Base-by-base conservation (phyloP, 2,888 invertebrate species). In the Conchocele bisecta region DNA sequence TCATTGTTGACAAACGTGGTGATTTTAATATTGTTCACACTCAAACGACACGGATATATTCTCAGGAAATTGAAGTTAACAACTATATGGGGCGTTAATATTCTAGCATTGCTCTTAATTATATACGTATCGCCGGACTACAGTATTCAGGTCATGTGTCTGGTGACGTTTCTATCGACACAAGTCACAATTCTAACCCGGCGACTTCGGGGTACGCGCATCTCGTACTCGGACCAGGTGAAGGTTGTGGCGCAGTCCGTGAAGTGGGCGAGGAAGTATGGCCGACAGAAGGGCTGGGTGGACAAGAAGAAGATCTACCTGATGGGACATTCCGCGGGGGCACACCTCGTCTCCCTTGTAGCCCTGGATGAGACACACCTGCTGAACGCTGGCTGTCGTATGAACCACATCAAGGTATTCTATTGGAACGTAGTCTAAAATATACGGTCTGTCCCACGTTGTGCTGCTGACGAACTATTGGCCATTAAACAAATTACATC, bases 291-390 rank as follows among this genome's bases (percentile, higher is more conserved):
- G 0, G 56, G 61, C 13, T 31, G 46, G 5, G 68, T 63, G 17
- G 65, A 79, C 28, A 28, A 56, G 11, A 57, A 60, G 11, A 33
- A 64, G n/a, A n/a, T 86, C 6, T 83, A 70, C 51, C 48, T 86
- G 31, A 84, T 84, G 79, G 86, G 86, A 3, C 84, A 86, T 59
- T 86, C 86, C 1, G 86, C 86, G 5, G 86, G 86, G 0, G 86
- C 83, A 17, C 86, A 86, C 44, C 72, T 86, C 3, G 79, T 75
- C 11, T 66, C 83, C 0, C 42, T 80, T 11, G 63, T 72, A 15
- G 65, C 75, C 5, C 54, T 82, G 1, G 70, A 80, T 24, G 65
- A 60, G 4, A 7, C 42, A 2, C 41, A 54, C 5, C 58, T 80
- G 11, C 17, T 33, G 17, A 53, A 61, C 7, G 75, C 64, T 3